Base-by-base conservation (phyloP, 2,888 invertebrate genomes). In the Lypha dubia region DNA sequence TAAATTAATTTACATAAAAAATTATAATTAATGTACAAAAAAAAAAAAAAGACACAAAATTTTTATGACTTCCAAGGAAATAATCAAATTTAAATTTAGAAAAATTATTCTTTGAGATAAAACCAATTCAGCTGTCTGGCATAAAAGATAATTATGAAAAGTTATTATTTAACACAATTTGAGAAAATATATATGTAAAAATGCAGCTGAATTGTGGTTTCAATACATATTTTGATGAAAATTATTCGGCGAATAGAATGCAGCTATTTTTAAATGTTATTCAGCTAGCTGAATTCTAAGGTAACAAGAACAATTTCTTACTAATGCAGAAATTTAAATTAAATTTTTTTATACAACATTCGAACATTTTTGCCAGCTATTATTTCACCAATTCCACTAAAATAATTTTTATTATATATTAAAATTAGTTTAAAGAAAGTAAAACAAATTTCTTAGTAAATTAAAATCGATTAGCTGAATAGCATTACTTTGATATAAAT, bases 1-100 rank as follows among this genome's bases (percentile, higher is more conserved):
- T 41, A 51, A 74, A 51, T 68, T 74, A 80, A 74, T 74, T 81
- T 81, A 35, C 74, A 68, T 60, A 53, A 15, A 67, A 35, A 68
- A 51, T 60, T 60, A 49, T 60, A 41, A 67, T 65, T 41, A 41
- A 60, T 13, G 24, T 3, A 11, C 44, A 44, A 22, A 22, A 53
- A 56, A 62, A 44, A 1, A 13, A n/a, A 41, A 56, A 11, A 71
- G n/a, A 15, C 44, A 58, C 2, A 41, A 8, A 8, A 17, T 22
- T 5, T 28, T 53, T 32, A 65, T 63, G 38, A 53, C 38, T 65
- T 11, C 13, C 58, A 49, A 9, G 11, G 22, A 65, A 56, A 56
- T 5, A 35, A 73, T 53, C 28, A 24, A 70, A 70, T 44, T 70
- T n/a, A 56, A 41, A 51, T 67, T 35, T 4, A 28, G 20, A 15